phyloP scores from a whole-genome alignment of 2,113 vertebrate species.

The Willisornis vidua region DNA sequence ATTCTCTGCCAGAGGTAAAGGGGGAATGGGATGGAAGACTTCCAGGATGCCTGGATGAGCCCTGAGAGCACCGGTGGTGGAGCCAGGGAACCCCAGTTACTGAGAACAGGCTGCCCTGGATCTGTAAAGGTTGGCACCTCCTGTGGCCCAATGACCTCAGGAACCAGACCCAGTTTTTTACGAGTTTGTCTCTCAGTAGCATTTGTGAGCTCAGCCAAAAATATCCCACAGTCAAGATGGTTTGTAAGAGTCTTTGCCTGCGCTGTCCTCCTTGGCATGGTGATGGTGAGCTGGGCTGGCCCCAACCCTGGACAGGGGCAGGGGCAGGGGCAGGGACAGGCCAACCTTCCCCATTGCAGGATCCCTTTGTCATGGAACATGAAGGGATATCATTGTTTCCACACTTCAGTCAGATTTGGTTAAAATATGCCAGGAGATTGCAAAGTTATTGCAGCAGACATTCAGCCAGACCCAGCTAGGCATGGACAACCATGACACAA shows the following conservation, averaged over 20 bases:
- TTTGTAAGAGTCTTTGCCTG: neutral
- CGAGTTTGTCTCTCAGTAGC: fast-evolving
- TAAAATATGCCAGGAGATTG: slow-evolving; percentile 44
- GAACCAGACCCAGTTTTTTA: neutral
- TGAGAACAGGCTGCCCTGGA: neutral
- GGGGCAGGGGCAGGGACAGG: neutral
- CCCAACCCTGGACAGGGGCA: neutral
- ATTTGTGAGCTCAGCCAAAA: neutral
- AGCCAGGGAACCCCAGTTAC: neutral
- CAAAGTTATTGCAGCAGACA: slow-evolving; percentile 35
- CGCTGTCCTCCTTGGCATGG: neutral
- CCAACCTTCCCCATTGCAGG: neutral
- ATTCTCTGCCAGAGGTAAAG: neutral
- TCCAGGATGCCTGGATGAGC: neutral
- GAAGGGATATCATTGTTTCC: slow-evolving; percentile 3
- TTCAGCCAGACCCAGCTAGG: slow-evolving; percentile 10
- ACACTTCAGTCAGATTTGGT: slow-evolving; percentile 36
- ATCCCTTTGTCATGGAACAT: neutral
- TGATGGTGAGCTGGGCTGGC: neutral
- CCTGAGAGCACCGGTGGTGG: neutral
- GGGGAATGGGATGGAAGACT: neutral
- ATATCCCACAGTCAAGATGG: neutral
- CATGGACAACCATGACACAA: neutral
- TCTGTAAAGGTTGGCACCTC: neutral
- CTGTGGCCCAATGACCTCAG: neutral